A percentile compares a stretch with the other conserved stretches of the same genome.
phyloP scores from a whole-genome alignment of 2,797 vertebrate species.

The Rachycentron canadum region DNA sequence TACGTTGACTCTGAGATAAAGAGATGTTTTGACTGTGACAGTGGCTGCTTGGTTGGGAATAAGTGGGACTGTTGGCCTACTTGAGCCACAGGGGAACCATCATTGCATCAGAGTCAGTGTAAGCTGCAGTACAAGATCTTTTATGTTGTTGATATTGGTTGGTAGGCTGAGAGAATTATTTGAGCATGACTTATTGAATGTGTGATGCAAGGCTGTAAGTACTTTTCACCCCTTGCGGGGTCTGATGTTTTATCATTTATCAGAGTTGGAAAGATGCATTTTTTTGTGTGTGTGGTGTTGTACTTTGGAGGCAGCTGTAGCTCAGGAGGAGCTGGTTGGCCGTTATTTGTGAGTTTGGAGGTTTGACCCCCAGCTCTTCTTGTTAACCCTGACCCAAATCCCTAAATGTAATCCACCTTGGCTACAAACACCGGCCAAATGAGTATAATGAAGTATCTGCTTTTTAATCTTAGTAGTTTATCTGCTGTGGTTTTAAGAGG shows the following conservation, averaged over 20 bases:
- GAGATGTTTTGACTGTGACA: conserved; percentile 16
- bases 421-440: too few species aligned
- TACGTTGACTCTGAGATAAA: conserved; percentile 27
- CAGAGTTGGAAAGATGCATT: neutral
- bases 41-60: conserved; percentile 38
- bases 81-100: neutral
- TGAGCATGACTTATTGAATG: conserved; percentile 3
- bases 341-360: neutral
- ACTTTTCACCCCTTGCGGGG: neutral
- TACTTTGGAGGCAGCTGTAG: conserved; percentile 1
- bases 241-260: neutral
- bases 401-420: neutral
- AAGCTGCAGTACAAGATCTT: neutral
- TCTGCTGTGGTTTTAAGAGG: neutral
- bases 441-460: neutral
- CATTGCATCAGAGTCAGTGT: neutral
- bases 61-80: conserved; percentile 23
- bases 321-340: conserved; percentile 17
- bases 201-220: conserved; percentile 7
- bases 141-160: neutral
- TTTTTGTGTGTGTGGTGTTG: neutral
- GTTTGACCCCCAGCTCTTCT: conserved; percentile 1
- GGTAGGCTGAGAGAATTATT: neutral
- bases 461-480: neutral
- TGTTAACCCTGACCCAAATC: neutral